Conservation (phyloP, 2,797 vertebrate genomes). For the Paedocypris micromegethes region DNA sequence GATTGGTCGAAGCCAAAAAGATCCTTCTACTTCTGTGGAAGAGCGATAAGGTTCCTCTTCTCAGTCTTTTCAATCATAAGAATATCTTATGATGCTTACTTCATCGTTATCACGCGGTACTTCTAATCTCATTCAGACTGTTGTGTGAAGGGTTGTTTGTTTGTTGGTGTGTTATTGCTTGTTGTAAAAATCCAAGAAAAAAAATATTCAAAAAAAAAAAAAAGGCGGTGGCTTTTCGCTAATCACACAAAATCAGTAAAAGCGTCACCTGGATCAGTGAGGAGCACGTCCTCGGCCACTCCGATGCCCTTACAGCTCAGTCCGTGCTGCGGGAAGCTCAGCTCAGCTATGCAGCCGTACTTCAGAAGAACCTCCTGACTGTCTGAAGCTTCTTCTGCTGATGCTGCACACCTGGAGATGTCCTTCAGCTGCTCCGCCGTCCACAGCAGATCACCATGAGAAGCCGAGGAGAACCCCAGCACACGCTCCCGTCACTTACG, state of each 20-base stretch:
- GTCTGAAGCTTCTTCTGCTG: slow-evolving; percentile 31
- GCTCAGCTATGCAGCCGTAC: slow-evolving; percentile 74
- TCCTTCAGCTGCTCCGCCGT: slow-evolving; percentile 68
- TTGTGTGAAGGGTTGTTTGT: no score
- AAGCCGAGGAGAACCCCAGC: not conserved
- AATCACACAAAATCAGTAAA: not conserved
- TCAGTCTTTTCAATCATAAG: no score
- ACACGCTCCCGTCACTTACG: slow-evolving; percentile 56
- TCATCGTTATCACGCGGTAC: no score
- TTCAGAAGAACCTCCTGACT: slow-evolving; percentile 50
- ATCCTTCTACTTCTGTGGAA: no score
- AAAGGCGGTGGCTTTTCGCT: no score
- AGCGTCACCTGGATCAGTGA: slow-evolving; percentile 50
- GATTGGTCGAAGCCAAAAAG: no score
- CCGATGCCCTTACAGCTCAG: slow-evolving; percentile 64
- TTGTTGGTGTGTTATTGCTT: no score
- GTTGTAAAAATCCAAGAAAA: no score
- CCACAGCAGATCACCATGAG: not conserved
- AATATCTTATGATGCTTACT: no score
- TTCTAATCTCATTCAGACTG: no score
- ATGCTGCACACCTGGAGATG: slow-evolving; percentile 58
- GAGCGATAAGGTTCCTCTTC: no score
- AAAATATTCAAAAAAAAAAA: no score
- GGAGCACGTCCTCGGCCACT: slow-evolving; percentile 59
- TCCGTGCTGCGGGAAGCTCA: slow-evolving; percentile 63